Base-by-base conservation (phyloP, 2,888 invertebrate species). In the Dusona sp. region DNA sequence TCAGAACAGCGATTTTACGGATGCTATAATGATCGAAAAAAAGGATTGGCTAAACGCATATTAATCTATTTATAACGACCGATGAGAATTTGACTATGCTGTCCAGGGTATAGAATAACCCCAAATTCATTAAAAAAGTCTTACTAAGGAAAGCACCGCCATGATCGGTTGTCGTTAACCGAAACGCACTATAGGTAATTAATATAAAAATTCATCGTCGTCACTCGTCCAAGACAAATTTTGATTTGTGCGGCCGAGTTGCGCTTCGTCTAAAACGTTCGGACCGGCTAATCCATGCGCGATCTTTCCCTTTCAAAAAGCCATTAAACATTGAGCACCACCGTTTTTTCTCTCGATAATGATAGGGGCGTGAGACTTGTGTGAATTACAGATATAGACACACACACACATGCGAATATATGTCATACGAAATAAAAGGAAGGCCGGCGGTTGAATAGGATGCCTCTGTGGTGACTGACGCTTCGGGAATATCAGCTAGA, bases 401-500 rank as follows among this genome's bases (percentile, higher is more conserved):
- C 93, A 92, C 36, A 22, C 42, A 64, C 22, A 67, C 33, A 48
- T 36, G 22, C 93, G 93, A 93, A 92, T 92, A 91, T 92, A 90
- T 93, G 65, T 79, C 29, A 38, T 48, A 77, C 8, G 33, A 75
- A 93, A 94, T 93, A 92, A 94, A 94, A 93, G 91, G 91, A 92
- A 93, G 91, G 93, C 92, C 91, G 90, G 90, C 91, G 89, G 90
- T 90, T 89, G 90, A 79, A 73, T 82, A 57, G 67, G 82, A 75
- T 73, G 68, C 22, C 70, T 65, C 73, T 82, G 75, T 25, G 75
- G 64, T 22, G 77, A 33, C 74, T 77, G 86, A 85, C 78, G 77
- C 79, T 78, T 89, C 90, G 89, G 89, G 89, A 89, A 91, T 93
- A 94, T 94, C 93, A 93, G 93, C 93, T 93, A 93, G 93, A 93